These are phyloP conservation scores for Cephus sareptanus DNA, from an alignment of 2,888 invertebrate species.

Conservation along the genomic window DNA sequence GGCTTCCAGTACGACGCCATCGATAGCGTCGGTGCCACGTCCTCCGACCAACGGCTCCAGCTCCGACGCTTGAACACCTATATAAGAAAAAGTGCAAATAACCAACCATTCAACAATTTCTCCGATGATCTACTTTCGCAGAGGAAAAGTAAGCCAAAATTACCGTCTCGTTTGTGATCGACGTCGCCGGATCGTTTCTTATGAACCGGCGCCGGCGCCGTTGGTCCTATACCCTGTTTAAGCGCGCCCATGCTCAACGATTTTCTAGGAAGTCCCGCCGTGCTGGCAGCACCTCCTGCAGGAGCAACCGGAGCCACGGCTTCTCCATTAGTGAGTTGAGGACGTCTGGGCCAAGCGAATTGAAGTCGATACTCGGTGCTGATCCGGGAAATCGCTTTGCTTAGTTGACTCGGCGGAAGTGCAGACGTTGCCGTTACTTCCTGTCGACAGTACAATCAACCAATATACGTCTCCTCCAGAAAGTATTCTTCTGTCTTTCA, in stretches of 20 bases:
- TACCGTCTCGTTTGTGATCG: constrained; percentile 70
- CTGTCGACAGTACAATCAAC: constrained; percentile 32
- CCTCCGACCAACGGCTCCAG: constrained; percentile 69
- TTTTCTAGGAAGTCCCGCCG: constrained; percentile 75
- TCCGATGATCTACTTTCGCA: not conserved
- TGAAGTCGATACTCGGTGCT: constrained; percentile 90
- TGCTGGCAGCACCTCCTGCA: constrained; percentile 65
- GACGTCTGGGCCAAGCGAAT: constrained; percentile 85
- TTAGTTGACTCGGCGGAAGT: constrained; percentile 72
- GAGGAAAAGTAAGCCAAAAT: not conserved
- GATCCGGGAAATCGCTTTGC: constrained; percentile 78
- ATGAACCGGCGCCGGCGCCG: constrained; percentile 72
- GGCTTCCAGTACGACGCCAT: constrained; percentile 56
- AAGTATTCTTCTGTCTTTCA: not conserved
- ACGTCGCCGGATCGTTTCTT: constrained; percentile 77
- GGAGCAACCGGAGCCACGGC: constrained; percentile 66
- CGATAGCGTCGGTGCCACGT: constrained; percentile 66
- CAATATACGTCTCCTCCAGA: too few species aligned
- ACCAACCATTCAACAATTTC: not conserved
- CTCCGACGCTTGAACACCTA: constrained; percentile 62
- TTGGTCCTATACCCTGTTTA: constrained; percentile 68
- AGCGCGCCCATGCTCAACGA: constrained; percentile 90
- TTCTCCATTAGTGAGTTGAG: constrained; percentile 70
- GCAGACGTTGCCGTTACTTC: constrained; percentile 56
- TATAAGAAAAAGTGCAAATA: constrained; percentile 15